These are phyloP conservation scores for Apodemus sylvaticus DNA, from an alignment of 2,113 vertebrate genomes.

Conservation along the genomic window DNA sequence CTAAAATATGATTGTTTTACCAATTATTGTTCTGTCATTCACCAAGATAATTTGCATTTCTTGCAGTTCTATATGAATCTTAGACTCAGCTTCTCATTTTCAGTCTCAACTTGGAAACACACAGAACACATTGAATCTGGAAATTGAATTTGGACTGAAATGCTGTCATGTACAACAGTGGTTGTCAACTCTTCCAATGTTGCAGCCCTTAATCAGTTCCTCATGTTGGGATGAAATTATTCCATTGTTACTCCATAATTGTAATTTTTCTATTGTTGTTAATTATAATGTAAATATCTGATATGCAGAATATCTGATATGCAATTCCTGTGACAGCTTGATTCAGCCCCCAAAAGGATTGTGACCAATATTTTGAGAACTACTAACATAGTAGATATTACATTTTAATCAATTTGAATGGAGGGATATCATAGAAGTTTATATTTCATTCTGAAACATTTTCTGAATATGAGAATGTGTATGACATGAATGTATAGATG, in stretches of 20 bases:
- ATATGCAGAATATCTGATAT: background rate
- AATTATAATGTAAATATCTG: background rate
- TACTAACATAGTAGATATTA: background rate
- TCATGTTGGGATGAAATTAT: background rate
- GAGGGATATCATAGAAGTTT: background rate
- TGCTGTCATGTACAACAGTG: background rate
- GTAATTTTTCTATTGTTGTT: background rate
- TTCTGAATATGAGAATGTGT: background rate
- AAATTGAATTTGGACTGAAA: background rate
- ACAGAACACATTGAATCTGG: background rate
- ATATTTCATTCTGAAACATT: background rate
- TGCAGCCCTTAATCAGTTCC: background rate
- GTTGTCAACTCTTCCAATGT: background rate
- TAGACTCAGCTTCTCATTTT: background rate
- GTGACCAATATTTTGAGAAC: background rate
- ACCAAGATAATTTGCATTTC: background rate
- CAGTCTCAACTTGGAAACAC: background rate
- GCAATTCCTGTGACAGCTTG: background rate
- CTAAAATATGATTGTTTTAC: constrained; percentile 11
- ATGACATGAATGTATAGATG: background rate
- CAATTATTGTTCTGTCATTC: background rate
- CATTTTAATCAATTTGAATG: background rate
- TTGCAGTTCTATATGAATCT: constrained; percentile 14
- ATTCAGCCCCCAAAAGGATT: background rate
- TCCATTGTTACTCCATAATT: no score